Evolutionary conservation across 2,113 vertebrate genomes (phyloP).

Genomic region (Tachuris rubrigastra): DNA sequence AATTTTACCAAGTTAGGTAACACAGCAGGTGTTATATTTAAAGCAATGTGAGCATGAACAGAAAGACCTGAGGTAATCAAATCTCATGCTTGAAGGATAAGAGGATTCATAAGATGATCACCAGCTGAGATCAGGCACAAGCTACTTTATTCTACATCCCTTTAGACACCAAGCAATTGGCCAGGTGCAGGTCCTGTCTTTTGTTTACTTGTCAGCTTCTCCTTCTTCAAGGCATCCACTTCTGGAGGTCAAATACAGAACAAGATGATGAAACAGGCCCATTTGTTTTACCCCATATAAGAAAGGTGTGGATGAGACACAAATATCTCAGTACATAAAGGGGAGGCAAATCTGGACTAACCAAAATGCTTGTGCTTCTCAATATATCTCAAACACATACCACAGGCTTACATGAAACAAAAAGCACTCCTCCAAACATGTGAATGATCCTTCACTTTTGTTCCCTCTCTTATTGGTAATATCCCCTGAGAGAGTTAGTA

Average conservation of each 20-base stretch:
- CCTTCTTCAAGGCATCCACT: not conserved
- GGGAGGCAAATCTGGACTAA: not conserved
- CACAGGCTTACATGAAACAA: not conserved
- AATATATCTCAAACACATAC: not conserved
- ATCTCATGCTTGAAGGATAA: slow-evolving; percentile 27
- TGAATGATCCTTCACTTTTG: not conserved
- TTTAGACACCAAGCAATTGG: not conserved
- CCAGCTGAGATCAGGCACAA: not conserved
- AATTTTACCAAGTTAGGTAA: slow-evolving; percentile 30
- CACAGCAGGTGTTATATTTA: slow-evolving; percentile 14
- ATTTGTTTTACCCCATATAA: not conserved
- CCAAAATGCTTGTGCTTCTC: not conserved
- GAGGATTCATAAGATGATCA: not conserved
- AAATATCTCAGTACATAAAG: not conserved
- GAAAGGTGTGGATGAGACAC: not conserved
- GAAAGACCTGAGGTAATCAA: slow-evolving; percentile 10
- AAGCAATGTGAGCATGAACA: not conserved
- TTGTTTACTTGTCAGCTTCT: not conserved
- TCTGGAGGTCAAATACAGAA: not conserved
- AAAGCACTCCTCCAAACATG: not conserved
- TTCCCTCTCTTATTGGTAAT: not conserved
- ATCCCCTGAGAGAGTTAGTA: not conserved
- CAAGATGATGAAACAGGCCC: not conserved
- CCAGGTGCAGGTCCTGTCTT: not conserved
- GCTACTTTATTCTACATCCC: not conserved